phyloP scores from a whole-genome alignment of 2,113 vertebrate species.

The Neodon shergylaensis region DNA sequence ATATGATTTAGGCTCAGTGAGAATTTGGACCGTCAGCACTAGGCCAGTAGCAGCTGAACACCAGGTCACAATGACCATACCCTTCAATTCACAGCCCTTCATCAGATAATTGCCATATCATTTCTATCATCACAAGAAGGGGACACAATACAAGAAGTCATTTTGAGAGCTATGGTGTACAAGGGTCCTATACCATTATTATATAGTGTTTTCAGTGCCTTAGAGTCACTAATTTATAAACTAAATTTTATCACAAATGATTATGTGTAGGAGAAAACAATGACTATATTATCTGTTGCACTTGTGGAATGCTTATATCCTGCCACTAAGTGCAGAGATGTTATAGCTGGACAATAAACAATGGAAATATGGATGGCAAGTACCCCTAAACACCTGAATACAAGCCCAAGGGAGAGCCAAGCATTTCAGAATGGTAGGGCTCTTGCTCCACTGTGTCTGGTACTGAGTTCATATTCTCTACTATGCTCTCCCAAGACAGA shows the following conservation, averaged over 20 bases:
- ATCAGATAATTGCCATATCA: no score
- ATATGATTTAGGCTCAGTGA: no score
- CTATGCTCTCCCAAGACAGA: neutral
- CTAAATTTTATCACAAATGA: neutral
- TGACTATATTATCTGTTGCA: fast-evolving
- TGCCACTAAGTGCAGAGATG: no score
- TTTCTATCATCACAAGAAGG: neutral
- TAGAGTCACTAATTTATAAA: neutral
- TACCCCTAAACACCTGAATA: neutral
- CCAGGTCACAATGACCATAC: no score
- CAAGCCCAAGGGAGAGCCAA: neutral
- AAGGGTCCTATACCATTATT: neutral
- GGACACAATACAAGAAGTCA: neutral
- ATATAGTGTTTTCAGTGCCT: neutral
- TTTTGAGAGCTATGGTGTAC: neutral
- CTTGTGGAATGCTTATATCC: fast-evolving
- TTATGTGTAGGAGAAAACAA: neutral
- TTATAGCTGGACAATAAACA: no score
- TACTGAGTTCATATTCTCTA: neutral
- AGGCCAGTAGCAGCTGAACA: neutral
- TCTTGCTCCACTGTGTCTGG: neutral
- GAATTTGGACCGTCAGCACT: neutral
- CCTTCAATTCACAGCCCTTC: neutral
- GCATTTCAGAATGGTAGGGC: neutral
- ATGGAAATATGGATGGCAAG: fast-evolving